phyloP scores from a whole-genome alignment of 2,113 vertebrate species.

The Ammodramus savannarum region DNA sequence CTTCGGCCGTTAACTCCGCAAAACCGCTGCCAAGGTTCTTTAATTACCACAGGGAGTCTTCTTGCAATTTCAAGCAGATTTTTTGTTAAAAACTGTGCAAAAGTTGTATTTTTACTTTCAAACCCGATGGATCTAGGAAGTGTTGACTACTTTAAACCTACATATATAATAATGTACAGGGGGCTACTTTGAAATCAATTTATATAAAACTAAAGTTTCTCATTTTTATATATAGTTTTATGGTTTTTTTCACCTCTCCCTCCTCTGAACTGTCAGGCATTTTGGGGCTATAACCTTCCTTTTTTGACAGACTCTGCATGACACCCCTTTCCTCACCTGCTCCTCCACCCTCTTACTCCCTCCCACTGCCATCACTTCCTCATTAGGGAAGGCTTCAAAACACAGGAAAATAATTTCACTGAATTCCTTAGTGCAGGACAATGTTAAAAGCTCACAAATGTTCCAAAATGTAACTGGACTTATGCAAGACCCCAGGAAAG shows the following conservation, averaged over 20 bases:
- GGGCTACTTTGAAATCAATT: not conserved
- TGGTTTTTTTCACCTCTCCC: not conserved
- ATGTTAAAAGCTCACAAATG: accelerated
- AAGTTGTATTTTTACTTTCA: not conserved
- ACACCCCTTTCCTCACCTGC: not conserved
- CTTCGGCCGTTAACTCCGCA: accelerated
- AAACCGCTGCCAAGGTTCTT: accelerated
- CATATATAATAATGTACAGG: accelerated
- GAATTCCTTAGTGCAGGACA: not conserved
- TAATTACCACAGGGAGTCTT: accelerated
- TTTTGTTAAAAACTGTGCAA: accelerated
- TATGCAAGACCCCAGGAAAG: not conserved
- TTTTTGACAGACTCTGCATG: too few relatives aligned
- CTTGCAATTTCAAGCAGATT: not conserved
- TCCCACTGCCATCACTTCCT: accelerated
- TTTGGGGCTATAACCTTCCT: not conserved
- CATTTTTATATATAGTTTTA: too few relatives aligned
- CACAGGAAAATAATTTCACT: not conserved
- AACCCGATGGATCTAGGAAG: accelerated
- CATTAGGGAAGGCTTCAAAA: not conserved
- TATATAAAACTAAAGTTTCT: too few relatives aligned
- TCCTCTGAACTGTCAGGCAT: not conserved
- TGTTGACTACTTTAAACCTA: not conserved
- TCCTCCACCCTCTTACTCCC: not conserved
- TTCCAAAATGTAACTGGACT: not conserved